Percentiles rank a stretch among this genome's conserved stretches.
Conservation (phyloP, 2,797 vertebrate species). For the Mus spretus region DNA sequence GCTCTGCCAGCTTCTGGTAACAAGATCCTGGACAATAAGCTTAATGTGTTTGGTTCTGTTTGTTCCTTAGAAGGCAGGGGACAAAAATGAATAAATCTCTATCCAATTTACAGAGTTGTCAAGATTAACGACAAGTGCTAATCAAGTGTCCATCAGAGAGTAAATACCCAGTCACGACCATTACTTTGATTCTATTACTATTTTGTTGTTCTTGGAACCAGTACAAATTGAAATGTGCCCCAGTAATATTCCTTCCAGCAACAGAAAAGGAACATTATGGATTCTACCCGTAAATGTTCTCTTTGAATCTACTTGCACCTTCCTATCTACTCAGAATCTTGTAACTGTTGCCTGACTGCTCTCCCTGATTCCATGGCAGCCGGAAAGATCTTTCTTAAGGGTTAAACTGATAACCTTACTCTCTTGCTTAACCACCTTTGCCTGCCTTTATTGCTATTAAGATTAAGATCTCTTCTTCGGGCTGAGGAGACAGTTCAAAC, state of each 20-base stretch:
- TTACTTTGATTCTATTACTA: not conserved
- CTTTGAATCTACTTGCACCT: not conserved
- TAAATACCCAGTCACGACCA: not conserved
- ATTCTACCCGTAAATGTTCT: not conserved
- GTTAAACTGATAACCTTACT: not conserved
- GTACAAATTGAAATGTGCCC: not conserved
- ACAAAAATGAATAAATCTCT: not conserved
- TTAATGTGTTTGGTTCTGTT: not conserved
- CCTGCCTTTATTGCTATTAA: slow-evolving; percentile 15
- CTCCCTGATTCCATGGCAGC: not conserved
- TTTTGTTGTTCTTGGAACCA: not conserved
- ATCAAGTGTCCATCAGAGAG: not conserved
- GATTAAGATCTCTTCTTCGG: not conserved
- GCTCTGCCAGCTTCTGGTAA: not conserved
- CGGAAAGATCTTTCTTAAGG: not conserved
- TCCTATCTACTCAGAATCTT: not conserved
- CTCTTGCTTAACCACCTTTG: not conserved
- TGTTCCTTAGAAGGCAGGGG: not conserved
- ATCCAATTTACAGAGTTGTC: not conserved
- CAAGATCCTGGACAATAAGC: not conserved
- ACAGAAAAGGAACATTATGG: not conserved
- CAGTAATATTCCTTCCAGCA: not conserved
- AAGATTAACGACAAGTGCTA: not conserved
- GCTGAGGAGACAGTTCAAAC: not conserved
- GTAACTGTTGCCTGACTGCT: not conserved